Conservation (phyloP, 2,113 vertebrate species). For the Bubo bubo region DNA sequence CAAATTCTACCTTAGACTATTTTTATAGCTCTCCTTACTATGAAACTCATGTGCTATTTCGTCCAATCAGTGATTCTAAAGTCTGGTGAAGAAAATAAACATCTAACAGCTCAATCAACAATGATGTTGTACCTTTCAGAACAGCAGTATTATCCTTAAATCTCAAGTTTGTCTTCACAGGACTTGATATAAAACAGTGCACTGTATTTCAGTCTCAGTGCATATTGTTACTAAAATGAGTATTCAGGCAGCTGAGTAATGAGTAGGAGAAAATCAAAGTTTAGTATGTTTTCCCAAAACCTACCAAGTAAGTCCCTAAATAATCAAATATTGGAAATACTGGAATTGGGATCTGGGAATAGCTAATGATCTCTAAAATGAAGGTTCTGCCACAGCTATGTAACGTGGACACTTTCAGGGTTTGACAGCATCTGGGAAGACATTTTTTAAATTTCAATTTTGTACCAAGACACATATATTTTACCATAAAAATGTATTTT, state of each 20-base stretch:
- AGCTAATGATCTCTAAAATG: neutral
- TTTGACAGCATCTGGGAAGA: neutral
- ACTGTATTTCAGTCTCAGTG: neutral
- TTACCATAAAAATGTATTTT: neutral
- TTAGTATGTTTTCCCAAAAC: neutral
- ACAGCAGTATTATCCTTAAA: neutral
- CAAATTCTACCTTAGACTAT: neutral
- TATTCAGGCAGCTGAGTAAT: neutral
- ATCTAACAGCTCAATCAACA: neutral
- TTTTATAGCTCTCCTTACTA: neutral
- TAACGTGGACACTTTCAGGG: neutral
- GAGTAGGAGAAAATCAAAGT: neutral
- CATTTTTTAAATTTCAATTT: neutral
- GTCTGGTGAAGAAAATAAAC: neutral
- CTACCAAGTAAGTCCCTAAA: neutral
- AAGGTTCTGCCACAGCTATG: neutral
- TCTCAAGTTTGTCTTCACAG: neutral
- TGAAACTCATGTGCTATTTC: neutral
- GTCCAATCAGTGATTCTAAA: neutral
- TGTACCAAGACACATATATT: neutral
- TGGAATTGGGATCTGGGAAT: neutral
- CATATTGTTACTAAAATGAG: neutral
- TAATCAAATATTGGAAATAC: neutral
- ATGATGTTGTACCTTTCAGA: neutral
- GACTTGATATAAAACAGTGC: neutral